Evolutionary conservation across 1,140 invertebrate species (phyloP).

Genomic region (Homarus americanus): DNA sequence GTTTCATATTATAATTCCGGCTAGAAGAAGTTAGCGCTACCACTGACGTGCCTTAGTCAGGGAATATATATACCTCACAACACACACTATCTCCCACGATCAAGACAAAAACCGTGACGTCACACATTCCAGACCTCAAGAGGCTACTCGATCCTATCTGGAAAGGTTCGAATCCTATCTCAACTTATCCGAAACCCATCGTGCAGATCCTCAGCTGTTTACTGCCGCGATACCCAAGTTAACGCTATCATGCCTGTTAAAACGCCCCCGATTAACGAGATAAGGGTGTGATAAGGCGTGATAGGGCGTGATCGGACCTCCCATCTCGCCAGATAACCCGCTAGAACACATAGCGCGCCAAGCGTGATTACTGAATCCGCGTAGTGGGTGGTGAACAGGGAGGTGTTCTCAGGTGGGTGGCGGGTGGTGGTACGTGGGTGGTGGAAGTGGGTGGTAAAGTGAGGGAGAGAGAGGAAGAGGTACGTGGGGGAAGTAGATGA

Average conservation of each 20-base stretch:
- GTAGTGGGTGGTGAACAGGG: background rate
- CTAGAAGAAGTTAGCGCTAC: no score
- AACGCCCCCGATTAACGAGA: conserved; percentile 55
- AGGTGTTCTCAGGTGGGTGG: background rate
- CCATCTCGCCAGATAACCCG: conserved; percentile 49
- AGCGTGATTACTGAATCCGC: conserved; percentile 26
- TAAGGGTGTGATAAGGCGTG: conserved; percentile 46
- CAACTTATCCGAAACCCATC: conserved; percentile 50
- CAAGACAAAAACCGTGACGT: conserved; percentile 12
- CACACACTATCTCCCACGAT: background rate
- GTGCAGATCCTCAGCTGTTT: conserved; percentile 63
- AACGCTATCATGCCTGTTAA: conserved; percentile 66
- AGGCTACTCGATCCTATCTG: conserved; percentile 49
- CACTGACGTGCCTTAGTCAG: no score
- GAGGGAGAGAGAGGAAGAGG: no score
- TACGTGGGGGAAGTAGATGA: no score
- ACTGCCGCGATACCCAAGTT: conserved; percentile 50
- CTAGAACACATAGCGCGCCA: conserved; percentile 51
- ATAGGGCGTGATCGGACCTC: conserved; percentile 65
- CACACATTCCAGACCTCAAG: conserved; percentile 48
- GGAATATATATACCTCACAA: no score
- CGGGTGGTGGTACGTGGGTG: background rate
- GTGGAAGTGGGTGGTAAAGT: background rate
- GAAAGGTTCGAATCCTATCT: conserved; percentile 52
- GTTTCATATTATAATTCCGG: no score